These are phyloP conservation scores for Alces alces DNA, from an alignment of 2,113 vertebrate genomes.

Conservation along the genomic window DNA sequence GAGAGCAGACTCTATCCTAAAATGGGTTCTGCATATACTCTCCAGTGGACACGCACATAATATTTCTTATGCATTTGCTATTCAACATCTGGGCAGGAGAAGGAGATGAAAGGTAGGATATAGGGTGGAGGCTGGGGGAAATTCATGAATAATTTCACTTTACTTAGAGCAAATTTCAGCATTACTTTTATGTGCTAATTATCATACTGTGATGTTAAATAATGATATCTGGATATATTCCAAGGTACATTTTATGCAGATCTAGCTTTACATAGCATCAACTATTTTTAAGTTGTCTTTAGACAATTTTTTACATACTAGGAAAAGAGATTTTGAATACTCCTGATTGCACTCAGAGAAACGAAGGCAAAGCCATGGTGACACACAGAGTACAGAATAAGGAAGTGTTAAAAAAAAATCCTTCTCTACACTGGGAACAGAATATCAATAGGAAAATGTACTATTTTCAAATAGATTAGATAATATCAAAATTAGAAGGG, in stretches of 20 bases:
- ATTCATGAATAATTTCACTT: background rate
- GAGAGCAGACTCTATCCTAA: background rate
- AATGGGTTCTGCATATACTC: background rate
- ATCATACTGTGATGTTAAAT: background rate
- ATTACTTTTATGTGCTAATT: background rate
- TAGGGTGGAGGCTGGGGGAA: background rate
- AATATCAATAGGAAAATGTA: background rate
- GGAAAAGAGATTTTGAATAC: background rate
- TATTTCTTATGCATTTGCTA: background rate
- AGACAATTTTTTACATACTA: background rate
- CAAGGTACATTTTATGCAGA: background rate
- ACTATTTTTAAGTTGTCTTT: background rate
- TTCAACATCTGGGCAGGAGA: background rate
- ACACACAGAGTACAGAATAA: background rate
- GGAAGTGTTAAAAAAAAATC: background rate
- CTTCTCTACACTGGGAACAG: background rate
- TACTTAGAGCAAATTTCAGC: background rate
- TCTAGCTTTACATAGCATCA: background rate
- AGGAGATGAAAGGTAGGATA: background rate
- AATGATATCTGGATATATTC: background rate
- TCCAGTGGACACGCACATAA: accelerated
- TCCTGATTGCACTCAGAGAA: background rate
- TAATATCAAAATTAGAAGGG: background rate
- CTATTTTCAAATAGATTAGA: background rate
- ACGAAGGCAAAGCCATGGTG: background rate